Conservation (phyloP, 2,797 vertebrate species). For the Aphelocoma californica region DNA sequence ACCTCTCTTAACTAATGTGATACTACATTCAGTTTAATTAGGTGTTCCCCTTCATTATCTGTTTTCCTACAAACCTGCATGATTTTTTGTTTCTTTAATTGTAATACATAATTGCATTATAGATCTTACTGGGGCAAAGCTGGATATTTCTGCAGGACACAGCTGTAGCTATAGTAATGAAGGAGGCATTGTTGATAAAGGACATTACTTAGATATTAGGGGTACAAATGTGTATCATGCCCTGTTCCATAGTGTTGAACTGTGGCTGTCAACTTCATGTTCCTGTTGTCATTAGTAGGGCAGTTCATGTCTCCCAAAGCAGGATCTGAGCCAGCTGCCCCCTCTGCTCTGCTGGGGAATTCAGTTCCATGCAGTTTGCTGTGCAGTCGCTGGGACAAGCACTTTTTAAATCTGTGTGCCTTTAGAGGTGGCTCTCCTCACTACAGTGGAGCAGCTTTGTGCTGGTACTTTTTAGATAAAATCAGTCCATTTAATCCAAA, state of each 20-base stretch:
- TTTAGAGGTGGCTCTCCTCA: neutral
- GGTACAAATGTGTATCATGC: neutral
- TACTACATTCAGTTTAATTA: neutral
- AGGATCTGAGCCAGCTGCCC: neutral
- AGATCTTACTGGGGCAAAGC: neutral
- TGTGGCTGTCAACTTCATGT: neutral
- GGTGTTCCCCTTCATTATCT: neutral
- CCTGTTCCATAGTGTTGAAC: neutral
- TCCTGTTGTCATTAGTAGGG: neutral
- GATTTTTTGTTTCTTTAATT: neutral
- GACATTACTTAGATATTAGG: neutral
- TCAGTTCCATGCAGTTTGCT: neutral
- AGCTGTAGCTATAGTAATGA: neutral
- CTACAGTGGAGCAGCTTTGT: neutral
- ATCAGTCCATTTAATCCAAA: neutral
- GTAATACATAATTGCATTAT: neutral
- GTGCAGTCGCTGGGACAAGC: accelerated
- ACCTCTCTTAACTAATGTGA: neutral
- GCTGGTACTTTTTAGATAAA: neutral
- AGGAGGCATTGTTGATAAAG: neutral
- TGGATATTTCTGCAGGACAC: neutral
- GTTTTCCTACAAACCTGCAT: neutral
- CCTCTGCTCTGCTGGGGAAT: neutral
- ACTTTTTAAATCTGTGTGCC: neutral
- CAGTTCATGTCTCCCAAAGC: neutral